Evolutionary conservation across 37 sponge, comb jelly and placozoan species (phyloP).

Genomic region (Crambe crambe): DNA sequence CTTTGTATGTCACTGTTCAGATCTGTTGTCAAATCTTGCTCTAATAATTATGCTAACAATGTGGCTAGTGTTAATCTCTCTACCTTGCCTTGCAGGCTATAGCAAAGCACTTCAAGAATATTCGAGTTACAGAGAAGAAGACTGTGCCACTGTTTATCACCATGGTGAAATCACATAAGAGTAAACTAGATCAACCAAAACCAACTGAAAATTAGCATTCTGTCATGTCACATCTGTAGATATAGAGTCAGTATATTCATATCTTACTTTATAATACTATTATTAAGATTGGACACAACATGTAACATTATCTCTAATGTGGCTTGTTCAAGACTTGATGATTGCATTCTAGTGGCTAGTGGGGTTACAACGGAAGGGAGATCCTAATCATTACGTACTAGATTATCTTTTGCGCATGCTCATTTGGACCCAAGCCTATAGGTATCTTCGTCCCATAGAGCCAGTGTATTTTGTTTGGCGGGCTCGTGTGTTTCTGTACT

Average conservation of each 20-base stretch:
- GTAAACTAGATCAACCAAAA: constrained; percentile 92
- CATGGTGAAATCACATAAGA: constrained; percentile 93
- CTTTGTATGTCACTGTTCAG: too few species aligned
- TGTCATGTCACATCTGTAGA: too few species aligned
- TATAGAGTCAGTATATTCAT: too few species aligned
- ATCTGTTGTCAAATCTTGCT: too few species aligned
- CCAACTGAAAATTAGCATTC: constrained; percentile 40
- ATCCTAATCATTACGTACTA: too few species aligned
- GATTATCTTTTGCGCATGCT: constrained; percentile 11
- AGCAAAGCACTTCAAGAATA: constrained; percentile 74
- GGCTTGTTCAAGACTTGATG: neutral
- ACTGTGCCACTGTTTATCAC: constrained; percentile 83
- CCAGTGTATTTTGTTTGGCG: constrained; percentile 25
- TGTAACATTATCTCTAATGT: neutral
- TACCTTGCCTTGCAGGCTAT: constrained; percentile 84
- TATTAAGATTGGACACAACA: neutral
- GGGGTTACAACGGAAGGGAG: neutral
- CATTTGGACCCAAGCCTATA: neutral
- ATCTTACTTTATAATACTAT: too few species aligned
- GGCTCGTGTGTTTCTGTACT: constrained; percentile 16
- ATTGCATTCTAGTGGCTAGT: neutral
- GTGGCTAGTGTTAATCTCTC: too few species aligned
- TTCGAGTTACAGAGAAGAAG: constrained; percentile 84
- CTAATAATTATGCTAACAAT: too few species aligned
- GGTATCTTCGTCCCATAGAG: neutral